A percentile compares a stretch with the other conserved stretches of the same genome.
These are phyloP conservation scores for Drosophila aldrichi DNA, from an alignment of 2,888 invertebrate genomes.

Conservation along the genomic window DNA sequence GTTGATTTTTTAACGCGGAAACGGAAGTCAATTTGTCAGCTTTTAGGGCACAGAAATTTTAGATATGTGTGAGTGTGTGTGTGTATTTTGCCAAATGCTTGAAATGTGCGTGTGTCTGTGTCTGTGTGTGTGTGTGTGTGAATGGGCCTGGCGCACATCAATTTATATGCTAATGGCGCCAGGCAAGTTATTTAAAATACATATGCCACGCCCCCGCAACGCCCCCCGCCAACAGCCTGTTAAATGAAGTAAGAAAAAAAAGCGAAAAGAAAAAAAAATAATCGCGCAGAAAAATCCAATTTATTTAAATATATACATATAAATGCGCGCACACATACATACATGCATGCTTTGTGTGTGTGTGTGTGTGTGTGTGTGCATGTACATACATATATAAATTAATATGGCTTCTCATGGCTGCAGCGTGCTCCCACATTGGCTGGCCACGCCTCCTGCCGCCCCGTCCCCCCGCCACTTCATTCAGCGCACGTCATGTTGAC, in stretches of 20 bases:
- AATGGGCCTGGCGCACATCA: slow-evolving; percentile 59
- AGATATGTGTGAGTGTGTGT: slow-evolving; percentile 26
- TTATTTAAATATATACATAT: slow-evolving; percentile 67
- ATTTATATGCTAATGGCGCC: slow-evolving; percentile 75
- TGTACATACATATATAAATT: slow-evolving; percentile 36
- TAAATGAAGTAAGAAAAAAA: slow-evolving; percentile 45
- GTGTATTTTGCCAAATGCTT: slow-evolving; percentile 49
- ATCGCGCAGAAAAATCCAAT: slow-evolving; percentile 49
- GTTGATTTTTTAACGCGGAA: slow-evolving; percentile 59
- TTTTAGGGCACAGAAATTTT: slow-evolving; percentile 48
- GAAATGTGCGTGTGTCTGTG: slow-evolving; percentile 19
- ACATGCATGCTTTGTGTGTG: slow-evolving; percentile 1
- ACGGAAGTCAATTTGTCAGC: slow-evolving; percentile 79
- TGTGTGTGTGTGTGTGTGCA: background rate
- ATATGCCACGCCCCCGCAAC: slow-evolving; percentile 52
- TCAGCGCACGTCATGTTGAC: slow-evolving; percentile 51
- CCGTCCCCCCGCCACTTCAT: slow-evolving; percentile 30
- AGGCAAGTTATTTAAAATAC: slow-evolving; percentile 74
- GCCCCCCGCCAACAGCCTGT: slow-evolving; percentile 11
- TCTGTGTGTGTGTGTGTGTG: slow-evolving; percentile 43
- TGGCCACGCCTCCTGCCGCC: slow-evolving; percentile 39
- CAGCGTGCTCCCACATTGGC: slow-evolving; percentile 30
- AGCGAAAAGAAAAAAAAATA: slow-evolving; percentile 23
- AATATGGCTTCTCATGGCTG: slow-evolving; percentile 54
- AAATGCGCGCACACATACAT: slow-evolving; percentile 41